These are phyloP conservation scores for Falco punctatus DNA, from an alignment of 2,113 vertebrate genomes.

Conservation along the genomic window DNA sequence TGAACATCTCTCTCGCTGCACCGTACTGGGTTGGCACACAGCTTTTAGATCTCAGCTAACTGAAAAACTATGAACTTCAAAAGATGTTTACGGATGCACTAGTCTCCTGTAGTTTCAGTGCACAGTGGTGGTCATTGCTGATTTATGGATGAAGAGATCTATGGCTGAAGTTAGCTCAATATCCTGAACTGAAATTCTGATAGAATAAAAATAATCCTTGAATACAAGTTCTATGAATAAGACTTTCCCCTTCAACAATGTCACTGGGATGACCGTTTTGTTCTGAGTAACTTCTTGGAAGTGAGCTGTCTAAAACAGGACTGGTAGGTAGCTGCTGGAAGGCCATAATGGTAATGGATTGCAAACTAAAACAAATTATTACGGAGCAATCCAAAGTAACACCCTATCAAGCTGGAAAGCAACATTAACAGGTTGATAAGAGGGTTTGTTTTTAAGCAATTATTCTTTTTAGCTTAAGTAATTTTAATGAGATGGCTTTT, in stretches of 20 bases:
- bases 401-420: not conserved
- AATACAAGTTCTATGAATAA: not conserved
- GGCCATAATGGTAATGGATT: not conserved
- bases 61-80: not conserved
- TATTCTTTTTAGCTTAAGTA: not conserved
- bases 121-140: not conserved
- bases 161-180: not conserved
- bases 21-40: not conserved
- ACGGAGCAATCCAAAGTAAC: not conserved
- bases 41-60: not conserved
- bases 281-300: not conserved
- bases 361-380: not conserved
- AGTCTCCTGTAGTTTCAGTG: not conserved
- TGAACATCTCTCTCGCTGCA: rapidly evolving
- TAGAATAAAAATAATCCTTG: not conserved
- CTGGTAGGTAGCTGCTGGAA: not conserved
- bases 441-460: not conserved
- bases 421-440: not conserved
- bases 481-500: constrained; percentile 20
- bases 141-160: not conserved
- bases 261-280: not conserved
- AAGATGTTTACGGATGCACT: not conserved
- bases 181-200: not conserved
- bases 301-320: not conserved
- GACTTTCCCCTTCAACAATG: not conserved